phyloP scores from a whole-genome alignment of 2,797 vertebrate species.

The Clarias fuscus region DNA sequence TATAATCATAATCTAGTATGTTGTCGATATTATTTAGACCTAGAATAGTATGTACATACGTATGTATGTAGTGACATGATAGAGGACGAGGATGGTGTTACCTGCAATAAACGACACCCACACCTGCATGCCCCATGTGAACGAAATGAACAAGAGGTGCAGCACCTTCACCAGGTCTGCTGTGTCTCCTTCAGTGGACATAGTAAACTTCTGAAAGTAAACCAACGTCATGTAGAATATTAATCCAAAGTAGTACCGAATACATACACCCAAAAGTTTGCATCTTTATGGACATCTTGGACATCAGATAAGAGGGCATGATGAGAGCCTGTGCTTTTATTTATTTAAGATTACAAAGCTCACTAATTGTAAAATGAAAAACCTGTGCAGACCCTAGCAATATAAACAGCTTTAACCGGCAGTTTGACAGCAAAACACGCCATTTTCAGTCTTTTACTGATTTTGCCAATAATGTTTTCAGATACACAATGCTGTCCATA shows the following conservation, averaged over 20 bases:
- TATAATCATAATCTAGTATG: neutral
- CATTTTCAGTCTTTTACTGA: too few species aligned
- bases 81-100: constrained; percentile 49
- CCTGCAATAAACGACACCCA: constrained; percentile 90
- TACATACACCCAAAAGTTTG: too few species aligned
- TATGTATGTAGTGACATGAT: neutral
- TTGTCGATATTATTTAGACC: neutral
- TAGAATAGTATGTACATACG: too few species aligned
- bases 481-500: too few species aligned
- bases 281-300: too few species aligned
- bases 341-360: too few species aligned
- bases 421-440: too few species aligned
- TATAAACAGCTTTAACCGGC: too few species aligned
- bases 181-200: constrained; percentile 77
- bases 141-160: constrained; percentile 82
- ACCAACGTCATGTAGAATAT: neutral
- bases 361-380: too few species aligned
- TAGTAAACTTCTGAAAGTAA: constrained; percentile 49
- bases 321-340: neutral
- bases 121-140: constrained; percentile 86
- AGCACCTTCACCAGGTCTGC: constrained; percentile 76
- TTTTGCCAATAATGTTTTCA: too few species aligned
- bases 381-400: too few species aligned
- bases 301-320: neutral
- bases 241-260: neutral